phyloP scores from a whole-genome alignment of 2,113 vertebrate genomes.

The Cephalopholis sonnerati region DNA sequence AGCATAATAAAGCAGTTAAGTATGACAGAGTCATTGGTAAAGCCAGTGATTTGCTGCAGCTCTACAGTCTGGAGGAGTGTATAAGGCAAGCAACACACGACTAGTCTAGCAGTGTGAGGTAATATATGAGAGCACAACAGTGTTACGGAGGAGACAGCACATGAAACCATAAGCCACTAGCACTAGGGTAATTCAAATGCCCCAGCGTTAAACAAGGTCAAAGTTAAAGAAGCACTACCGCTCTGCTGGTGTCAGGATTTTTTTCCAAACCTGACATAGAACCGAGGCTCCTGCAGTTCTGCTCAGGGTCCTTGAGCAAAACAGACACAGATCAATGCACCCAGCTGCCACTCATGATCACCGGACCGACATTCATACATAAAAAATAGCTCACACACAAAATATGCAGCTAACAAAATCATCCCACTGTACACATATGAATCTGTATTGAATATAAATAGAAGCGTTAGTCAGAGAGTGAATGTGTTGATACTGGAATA shows the following conservation, averaged over 20 bases:
- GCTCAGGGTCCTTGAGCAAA: slow-evolving; percentile 81
- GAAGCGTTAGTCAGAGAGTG: not conserved
- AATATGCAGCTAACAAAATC: not conserved
- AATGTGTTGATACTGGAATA: not conserved
- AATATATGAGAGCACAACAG: slow-evolving; percentile 29
- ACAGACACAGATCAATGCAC: slow-evolving; percentile 77
- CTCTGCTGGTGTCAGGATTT: slow-evolving; percentile 72
- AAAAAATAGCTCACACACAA: not conserved
- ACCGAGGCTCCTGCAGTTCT: slow-evolving; percentile 68
- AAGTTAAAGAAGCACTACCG: slow-evolving; percentile 74
- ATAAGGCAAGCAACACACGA: slow-evolving; percentile 41
- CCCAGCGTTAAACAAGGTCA: slow-evolving; percentile 40
- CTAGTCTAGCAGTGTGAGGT: slow-evolving; percentile 36
- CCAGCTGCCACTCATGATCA: slow-evolving; percentile 40
- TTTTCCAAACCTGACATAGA: slow-evolving; percentile 78
- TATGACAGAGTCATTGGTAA: slow-evolving; percentile 16
- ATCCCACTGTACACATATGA: not conserved
- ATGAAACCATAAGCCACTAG: slow-evolving; percentile 39
- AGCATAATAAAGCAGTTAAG: slow-evolving; percentile 35
- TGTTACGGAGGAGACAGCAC: slow-evolving; percentile 42
- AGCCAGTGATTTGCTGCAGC: slow-evolving; percentile 26
- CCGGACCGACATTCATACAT: slow-evolving; percentile 1
- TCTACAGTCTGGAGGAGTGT: slow-evolving; percentile 13
- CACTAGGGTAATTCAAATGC: slow-evolving; percentile 31
- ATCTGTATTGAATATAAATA: not conserved